Conservation (phyloP, 2,888 invertebrate genomes). For the Iphiclides podalirius region DNA sequence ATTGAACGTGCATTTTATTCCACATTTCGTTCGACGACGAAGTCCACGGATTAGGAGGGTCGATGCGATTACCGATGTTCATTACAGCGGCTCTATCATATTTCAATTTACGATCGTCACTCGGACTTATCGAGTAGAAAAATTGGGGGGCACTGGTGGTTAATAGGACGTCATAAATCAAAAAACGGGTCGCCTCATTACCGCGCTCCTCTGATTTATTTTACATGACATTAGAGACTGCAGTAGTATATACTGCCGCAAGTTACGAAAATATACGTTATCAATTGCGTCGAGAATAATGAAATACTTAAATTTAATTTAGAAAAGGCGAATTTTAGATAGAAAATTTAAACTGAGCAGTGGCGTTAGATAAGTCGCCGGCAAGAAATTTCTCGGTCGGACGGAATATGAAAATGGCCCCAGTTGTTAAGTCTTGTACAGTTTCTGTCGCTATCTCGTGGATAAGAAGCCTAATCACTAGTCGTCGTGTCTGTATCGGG, state of each 20-base stretch:
- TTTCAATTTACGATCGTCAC: conserved; percentile 79
- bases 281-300: conserved; percentile 25
- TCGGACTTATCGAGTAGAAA: conserved; percentile 75
- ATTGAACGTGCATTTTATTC: neutral
- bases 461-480: conserved; percentile 80
- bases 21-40: neutral
- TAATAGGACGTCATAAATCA: conserved; percentile 66
- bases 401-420: conserved; percentile 78
- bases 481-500: conserved; percentile 78
- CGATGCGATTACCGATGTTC: conserved; percentile 64
- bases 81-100: conserved; percentile 78
- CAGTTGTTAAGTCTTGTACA: conserved; percentile 80
- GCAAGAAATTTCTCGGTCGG: conserved; percentile 73
- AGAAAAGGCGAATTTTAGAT: conserved; percentile 61
- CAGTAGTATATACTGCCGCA: no score
- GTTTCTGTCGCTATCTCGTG: conserved; percentile 78
- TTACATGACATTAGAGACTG: conserved; percentile 25
- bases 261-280: conserved; percentile 13
- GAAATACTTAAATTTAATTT: conserved; percentile 42
- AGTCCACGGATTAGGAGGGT: conserved; percentile 41
- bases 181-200: conserved; percentile 72
- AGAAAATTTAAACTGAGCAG: conserved; percentile 67
- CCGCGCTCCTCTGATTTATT: conserved; percentile 48
- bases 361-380: conserved; percentile 73
- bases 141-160: conserved; percentile 57